Evolutionary conservation across 2,888 invertebrate species (phyloP).

Genomic region (Rotaria sp.): DNA sequence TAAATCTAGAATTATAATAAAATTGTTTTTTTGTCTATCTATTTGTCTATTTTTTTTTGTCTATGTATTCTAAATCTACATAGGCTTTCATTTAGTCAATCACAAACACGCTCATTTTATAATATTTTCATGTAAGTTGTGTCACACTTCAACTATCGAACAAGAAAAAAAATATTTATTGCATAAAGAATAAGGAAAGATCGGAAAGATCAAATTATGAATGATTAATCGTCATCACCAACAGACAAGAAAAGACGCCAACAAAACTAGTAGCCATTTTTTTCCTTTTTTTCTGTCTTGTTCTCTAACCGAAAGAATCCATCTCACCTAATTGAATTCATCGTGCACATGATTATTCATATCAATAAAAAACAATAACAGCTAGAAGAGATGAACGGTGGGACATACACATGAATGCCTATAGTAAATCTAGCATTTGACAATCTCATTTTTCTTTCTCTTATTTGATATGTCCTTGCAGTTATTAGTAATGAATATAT

Average conservation of each 20-base stretch:
- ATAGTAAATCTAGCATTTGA: not conserved
- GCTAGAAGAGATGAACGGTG: not conserved
- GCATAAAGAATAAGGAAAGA: not conserved
- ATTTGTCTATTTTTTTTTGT: no score
- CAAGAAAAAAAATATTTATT: not conserved
- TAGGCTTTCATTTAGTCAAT: not conserved
- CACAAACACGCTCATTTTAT: not conserved
- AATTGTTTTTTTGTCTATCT: no score
- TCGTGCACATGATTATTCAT: conserved; percentile 15
- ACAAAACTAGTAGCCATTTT: not conserved
- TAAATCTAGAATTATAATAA: no score
- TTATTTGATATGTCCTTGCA: not conserved
- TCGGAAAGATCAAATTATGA: conserved; percentile 12
- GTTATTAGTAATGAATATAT: not conserved
- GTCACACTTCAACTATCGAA: not conserved
- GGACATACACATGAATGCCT: not conserved
- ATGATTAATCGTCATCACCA: not conserved
- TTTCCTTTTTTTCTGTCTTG: not conserved
- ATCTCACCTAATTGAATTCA: conserved; percentile 21
- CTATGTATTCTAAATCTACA: no score
- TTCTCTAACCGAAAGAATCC: not conserved
- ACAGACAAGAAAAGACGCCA: not conserved
- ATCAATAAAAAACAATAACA: not conserved
- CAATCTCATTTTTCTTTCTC: not conserved
- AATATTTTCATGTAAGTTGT: not conserved